These are phyloP conservation scores for Podabrus alpinus DNA, from an alignment of 2,888 invertebrate species.

Conservation along the genomic window DNA sequence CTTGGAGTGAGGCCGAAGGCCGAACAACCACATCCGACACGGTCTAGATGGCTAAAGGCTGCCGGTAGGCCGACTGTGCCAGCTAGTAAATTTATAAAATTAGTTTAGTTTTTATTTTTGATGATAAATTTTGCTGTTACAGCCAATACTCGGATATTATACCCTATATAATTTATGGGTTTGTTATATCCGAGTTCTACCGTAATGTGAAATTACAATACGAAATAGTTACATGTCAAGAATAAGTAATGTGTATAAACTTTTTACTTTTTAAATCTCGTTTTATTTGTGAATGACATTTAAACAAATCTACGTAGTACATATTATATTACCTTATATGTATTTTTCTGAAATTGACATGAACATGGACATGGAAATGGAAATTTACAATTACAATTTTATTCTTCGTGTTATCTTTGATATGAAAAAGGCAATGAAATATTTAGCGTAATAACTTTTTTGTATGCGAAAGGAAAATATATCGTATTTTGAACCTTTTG, in stretches of 20 bases:
- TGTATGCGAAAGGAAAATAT: neutral
- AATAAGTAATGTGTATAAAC: neutral
- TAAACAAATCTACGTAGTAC: neutral
- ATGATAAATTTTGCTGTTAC: no score
- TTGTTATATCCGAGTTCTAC: no score
- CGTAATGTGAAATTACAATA: neutral
- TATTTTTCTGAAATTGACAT: neutral
- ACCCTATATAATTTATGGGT: no score
- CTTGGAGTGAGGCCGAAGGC: no score
- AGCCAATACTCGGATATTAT: no score
- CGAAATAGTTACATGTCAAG: neutral
- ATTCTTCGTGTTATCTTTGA: neutral
- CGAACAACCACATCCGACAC: no score
- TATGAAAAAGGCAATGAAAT: neutral
- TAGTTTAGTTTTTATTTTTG: no score
- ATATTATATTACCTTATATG: no score
- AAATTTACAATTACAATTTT: neutral
- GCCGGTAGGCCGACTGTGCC: no score
- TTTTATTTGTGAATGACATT: neutral
- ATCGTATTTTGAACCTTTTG: neutral
- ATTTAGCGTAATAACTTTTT: neutral
- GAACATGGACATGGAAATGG: neutral
- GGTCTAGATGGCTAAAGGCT: no score
- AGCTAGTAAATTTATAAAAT: no score
- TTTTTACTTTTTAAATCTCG: neutral